phyloP scores from a whole-genome alignment of 2,888 invertebrate genomes.

The Lasioglossum leucozonium region DNA sequence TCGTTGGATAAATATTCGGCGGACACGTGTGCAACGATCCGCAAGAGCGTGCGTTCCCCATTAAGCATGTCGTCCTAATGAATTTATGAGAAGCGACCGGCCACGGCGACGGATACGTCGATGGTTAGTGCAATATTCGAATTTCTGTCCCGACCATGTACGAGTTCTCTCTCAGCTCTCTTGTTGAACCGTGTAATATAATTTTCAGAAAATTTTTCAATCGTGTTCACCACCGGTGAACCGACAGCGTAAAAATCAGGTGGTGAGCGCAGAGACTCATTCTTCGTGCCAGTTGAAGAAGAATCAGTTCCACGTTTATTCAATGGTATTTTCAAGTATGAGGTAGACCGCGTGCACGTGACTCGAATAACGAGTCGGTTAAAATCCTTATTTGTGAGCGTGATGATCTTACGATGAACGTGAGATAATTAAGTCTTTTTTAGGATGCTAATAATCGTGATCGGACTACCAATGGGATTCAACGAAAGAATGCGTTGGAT shows the following conservation, averaged over 20 bases:
- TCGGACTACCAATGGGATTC: slow-evolving; percentile 52
- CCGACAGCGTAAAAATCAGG: no score
- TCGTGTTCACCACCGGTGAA: no score
- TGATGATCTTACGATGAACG: slow-evolving; percentile 73
- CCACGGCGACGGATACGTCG: background rate
- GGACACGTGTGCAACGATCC: slow-evolving; percentile 53
- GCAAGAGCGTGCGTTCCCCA: slow-evolving; percentile 45
- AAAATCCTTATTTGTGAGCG: slow-evolving; percentile 70
- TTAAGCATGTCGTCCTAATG: slow-evolving; percentile 63
- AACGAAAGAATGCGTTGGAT: slow-evolving; percentile 10
- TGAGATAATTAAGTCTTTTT: slow-evolving; percentile 76
- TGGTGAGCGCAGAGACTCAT: slow-evolving; percentile 26
- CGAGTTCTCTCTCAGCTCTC: background rate
- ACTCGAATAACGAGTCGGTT: slow-evolving; percentile 59
- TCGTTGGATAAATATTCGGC: slow-evolving; percentile 58
- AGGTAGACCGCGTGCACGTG: slow-evolving; percentile 66
- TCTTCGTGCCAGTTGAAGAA: slow-evolving; percentile 37
- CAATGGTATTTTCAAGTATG: slow-evolving; percentile 65
- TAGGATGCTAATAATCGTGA: slow-evolving; percentile 66
- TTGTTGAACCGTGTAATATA: background rate
- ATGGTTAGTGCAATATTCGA: slow-evolving; percentile 10
- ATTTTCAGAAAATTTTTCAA: background rate
- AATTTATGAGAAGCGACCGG: slow-evolving; percentile 28
- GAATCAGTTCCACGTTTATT: slow-evolving; percentile 69
- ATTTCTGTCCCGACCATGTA: background rate